Conservation (phyloP, 2,113 vertebrate genomes). For the Silurus meridionalis region DNA sequence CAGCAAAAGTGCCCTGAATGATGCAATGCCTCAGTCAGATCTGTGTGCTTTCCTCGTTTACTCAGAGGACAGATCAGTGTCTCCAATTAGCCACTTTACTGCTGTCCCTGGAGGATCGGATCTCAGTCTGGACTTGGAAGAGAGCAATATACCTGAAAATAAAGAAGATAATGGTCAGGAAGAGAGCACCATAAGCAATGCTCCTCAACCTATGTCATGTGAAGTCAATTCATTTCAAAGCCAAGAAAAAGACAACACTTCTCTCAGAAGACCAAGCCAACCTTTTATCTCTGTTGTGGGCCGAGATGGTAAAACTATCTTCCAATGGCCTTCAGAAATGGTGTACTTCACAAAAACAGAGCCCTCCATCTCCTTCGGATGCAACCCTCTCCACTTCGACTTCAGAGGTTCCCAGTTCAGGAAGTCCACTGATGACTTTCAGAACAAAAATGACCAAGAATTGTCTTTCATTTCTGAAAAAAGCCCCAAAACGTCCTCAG, state of each 20-base stretch:
- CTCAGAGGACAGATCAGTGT: conserved; percentile 48
- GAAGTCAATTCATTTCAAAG: conserved; percentile 16
- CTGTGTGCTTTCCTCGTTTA: conserved; percentile 56
- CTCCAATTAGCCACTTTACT: conserved; percentile 38
- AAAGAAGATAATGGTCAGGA: conserved; percentile 4
- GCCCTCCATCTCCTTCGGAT: conserved; percentile 83
- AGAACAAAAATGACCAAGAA: conserved; percentile 65
- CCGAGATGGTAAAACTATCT: conserved; percentile 77
- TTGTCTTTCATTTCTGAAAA: conserved; percentile 59
- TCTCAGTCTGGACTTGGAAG: conserved; percentile 36
- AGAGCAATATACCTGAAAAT: background rate
- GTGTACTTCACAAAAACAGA: conserved; percentile 77
- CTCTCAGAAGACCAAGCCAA: conserved; percentile 54
- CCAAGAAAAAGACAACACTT: conserved; percentile 14
- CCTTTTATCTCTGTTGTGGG: conserved; percentile 82
- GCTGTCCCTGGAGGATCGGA: conserved; percentile 17
- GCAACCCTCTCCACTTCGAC: conserved; percentile 88
- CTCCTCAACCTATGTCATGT: background rate
- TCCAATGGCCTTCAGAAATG: conserved; percentile 90
- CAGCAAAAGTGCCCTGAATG: conserved; percentile 50
- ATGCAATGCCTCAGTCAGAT: conserved; percentile 42
- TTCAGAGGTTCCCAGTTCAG: conserved; percentile 76
- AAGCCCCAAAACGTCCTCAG: conserved; percentile 30
- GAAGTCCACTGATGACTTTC: conserved; percentile 54
- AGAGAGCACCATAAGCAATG: background rate